Evolutionary conservation across 2,797 vertebrate species (phyloP).

Genomic region (Sebastes steindachneri): DNA sequence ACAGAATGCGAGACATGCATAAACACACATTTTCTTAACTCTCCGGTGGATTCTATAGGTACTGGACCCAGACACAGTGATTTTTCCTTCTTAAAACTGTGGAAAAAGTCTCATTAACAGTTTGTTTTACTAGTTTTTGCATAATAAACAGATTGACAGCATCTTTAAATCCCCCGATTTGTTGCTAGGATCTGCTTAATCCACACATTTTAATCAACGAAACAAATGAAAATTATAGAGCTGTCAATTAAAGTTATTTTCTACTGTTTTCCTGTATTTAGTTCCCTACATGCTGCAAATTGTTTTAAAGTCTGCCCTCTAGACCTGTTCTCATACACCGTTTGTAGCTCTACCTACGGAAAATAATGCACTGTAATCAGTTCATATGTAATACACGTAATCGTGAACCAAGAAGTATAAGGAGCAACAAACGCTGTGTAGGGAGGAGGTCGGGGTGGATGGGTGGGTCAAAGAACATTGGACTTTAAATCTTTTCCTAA

Average conservation of each 20-base stretch:
- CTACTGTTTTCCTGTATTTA: neutral
- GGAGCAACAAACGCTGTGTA: accelerated
- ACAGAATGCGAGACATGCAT: neutral
- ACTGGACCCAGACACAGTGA: neutral
- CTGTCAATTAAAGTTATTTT: neutral
- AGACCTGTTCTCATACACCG: too few species aligned
- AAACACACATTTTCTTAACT: neutral
- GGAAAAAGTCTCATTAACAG: neutral
- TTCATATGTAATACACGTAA: too few species aligned
- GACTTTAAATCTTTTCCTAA: too few species aligned
- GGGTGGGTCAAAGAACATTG: accelerated
- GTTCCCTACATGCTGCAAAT: neutral
- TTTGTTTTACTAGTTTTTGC: neutral
- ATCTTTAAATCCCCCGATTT: neutral
- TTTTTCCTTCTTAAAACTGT: neutral
- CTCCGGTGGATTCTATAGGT: neutral
- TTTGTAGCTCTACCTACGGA: too few species aligned
- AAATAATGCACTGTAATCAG: too few species aligned
- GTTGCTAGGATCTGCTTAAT: neutral
- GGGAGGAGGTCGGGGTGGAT: too few species aligned
- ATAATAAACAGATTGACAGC: neutral
- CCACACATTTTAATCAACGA: neutral
- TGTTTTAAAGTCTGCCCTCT: neutral
- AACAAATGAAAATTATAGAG: neutral
- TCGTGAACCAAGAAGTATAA: too few species aligned